Conservation (phyloP, 2,888 invertebrate genomes). For the Cryptus armator region DNA sequence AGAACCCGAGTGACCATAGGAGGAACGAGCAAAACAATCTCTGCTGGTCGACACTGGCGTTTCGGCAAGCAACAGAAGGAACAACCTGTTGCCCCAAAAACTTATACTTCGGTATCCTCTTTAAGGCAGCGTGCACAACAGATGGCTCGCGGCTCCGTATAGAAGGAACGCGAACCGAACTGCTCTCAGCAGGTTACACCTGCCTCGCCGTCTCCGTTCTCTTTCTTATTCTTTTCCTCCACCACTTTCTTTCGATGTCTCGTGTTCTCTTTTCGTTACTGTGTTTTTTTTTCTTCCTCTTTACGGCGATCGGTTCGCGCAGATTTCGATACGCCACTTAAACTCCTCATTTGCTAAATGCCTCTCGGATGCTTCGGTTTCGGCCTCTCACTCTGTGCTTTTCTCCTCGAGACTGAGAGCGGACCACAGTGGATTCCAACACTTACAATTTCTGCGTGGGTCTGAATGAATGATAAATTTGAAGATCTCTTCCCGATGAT, state of each 20-base stretch:
- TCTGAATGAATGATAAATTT: constrained; percentile 10
- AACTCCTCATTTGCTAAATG: constrained; percentile 44
- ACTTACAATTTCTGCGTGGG: neutral
- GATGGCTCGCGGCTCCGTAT: constrained; percentile 75
- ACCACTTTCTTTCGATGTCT: constrained; percentile 4
- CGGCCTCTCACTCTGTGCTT: neutral
- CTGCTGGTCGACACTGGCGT: constrained; percentile 52
- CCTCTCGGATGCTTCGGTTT: constrained; percentile 10
- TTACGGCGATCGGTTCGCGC: constrained; percentile 58
- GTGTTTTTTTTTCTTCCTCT: neutral
- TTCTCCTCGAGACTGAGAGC: too few species aligned
- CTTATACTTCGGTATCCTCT: constrained; percentile 57
- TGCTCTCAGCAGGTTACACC: constrained; percentile 47
- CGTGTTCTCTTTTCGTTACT: neutral
- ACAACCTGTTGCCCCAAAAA: constrained; percentile 76
- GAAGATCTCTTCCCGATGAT: neutral
- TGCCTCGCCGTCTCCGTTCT: constrained; percentile 42
- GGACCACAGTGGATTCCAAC: neutral
- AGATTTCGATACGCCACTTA: constrained; percentile 64
- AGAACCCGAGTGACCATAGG: constrained; percentile 17
- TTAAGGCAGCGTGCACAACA: constrained; percentile 78
- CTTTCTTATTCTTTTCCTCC: constrained; percentile 1
- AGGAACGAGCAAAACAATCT: constrained; percentile 78
- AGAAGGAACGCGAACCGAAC: constrained; percentile 59
- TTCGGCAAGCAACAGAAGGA: constrained; percentile 58